Base-by-base conservation (phyloP, 2,113 vertebrate genomes). In the Cnemophilus loriae region DNA sequence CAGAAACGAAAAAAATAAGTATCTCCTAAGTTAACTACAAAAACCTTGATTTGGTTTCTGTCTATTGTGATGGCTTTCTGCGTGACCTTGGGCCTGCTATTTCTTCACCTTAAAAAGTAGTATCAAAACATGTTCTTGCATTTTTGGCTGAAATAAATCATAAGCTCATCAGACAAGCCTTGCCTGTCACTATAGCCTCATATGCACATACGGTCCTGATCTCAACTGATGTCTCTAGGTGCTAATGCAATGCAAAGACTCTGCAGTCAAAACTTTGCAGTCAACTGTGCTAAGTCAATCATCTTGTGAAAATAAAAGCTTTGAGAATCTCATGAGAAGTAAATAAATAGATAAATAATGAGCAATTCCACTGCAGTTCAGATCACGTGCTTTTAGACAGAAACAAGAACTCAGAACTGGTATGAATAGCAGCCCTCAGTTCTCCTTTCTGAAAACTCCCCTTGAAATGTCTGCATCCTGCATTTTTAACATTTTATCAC, bases 401-500 rank as follows among this genome's bases (percentile, higher is more conserved):
- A 55, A 88, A 47, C 19, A 53, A 70, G 61, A 30, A 89, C 77
- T 88, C 53, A 73, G 24, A 39, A 57, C 20, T 37, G 37, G 21
- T 69, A 16, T 78, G 70, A 89, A 63, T 10, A 92, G 35, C 41
- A 90, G 56, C 33, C 8, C 16, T 67, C 23, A 23, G 11, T 33
- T 88, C 23, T 60, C 15, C 28, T 75, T 70, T 90, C 55, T 78
- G 42, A 96, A 94, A 95, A 30, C 17, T 93, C 32, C 47, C 44
- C 39, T 73, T 89, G 49, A 89, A 94, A 87, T 26, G 39, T 22
- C 89, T 94, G 77, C 33, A 95, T 96, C 57, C 39, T 56, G 49
- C 47, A 92, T 81, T 96, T 97, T 91, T 53, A 61, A 47, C 77
- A 91, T 88, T 94, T 97, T 95, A 93, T 95, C 85, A 91, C 65